Evolutionary conservation across 1,140 invertebrate genomes (phyloP), one percentile per base, ranked within the genome.

Genomic region (Nephila pilipes): DNA sequence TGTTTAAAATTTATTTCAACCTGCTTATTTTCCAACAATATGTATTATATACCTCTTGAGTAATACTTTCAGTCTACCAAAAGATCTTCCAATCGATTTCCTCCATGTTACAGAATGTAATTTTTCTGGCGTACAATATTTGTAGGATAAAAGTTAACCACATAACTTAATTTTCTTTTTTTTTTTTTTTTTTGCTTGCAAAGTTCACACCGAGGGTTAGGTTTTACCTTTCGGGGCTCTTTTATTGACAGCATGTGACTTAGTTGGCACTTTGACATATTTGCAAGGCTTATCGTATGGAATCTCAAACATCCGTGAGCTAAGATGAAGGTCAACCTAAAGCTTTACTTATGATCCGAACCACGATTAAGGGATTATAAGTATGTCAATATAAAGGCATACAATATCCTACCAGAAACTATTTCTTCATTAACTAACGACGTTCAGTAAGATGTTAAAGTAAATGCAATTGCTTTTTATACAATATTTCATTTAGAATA

Each of bases 381-480:
- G n/a, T n/a, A 65, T 25, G 63, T 65, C 63, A 65, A 65, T 65
- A 65, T 65, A 65, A 65, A 65, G 6, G 25, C 22, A 65, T 25
- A 25, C 63, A 25, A 65, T 65, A 65, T 65, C 63, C 63, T 65
- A 25, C 25, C n/a, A 25, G n/a, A n/a, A 29, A 65, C 25, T 65
- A 65, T 65, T 65, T 65, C 63, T 65, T 65, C 63, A 65, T 65
- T 65, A 65, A 29, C n/a, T 65, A 65, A 25, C 63, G 63, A 65
- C 63, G 12, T 65, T 14, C 63, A 25, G 8, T 25, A n/a, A n/a
- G 25, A 65, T 10, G 46, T 46, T 46, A 46, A 46, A 46, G 12
- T 6, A 6, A 46, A 46, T 46, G 46, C 46, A 46, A 46, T 46
- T n/a, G n/a, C n/a, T 46, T 46, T 46, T 46, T 46, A 46, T 46